These are phyloP conservation scores for Lamellibrachia luymesi DNA, from an alignment of 1,140 invertebrate genomes.

Conservation along the genomic window DNA sequence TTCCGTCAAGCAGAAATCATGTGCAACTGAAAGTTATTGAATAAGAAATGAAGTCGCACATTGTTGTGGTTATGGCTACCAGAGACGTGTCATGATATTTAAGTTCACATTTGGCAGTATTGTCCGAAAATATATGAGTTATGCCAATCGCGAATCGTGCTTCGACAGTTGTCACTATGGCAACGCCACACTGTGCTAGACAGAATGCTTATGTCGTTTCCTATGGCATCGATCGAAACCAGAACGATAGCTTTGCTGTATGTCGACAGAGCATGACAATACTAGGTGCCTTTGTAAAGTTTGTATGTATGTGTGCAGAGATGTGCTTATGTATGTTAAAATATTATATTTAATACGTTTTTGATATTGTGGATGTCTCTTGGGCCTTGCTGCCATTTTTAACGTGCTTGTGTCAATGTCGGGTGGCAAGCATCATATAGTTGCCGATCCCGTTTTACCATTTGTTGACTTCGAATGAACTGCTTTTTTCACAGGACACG, in stretches of 20 bases:
- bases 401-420: not conserved
- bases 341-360: slow-evolving; percentile 2
- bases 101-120: not conserved
- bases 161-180: not conserved
- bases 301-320: not conserved
- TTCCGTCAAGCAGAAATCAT: not conserved
- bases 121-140: no score
- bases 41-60: not conserved
- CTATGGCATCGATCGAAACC: not conserved
- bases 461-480: not conserved
- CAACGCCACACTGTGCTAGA: not conserved
- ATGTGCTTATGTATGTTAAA: not conserved
- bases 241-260: not conserved
- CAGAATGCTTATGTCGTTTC: not conserved
- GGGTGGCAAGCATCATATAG: not conserved
- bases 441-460: not conserved
- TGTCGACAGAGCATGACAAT: not conserved
- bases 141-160: not conserved
- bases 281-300: not conserved
- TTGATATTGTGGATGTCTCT: not conserved
- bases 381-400: not conserved
- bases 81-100: not conserved
- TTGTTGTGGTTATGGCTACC: no score
- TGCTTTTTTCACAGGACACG: not conserved
- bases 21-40: not conserved